Percentiles rank a stretch among this genome's conserved stretches.
phyloP scores from a whole-genome alignment of 2,888 invertebrate species.

The Pseudolycoriella hygida region DNA sequence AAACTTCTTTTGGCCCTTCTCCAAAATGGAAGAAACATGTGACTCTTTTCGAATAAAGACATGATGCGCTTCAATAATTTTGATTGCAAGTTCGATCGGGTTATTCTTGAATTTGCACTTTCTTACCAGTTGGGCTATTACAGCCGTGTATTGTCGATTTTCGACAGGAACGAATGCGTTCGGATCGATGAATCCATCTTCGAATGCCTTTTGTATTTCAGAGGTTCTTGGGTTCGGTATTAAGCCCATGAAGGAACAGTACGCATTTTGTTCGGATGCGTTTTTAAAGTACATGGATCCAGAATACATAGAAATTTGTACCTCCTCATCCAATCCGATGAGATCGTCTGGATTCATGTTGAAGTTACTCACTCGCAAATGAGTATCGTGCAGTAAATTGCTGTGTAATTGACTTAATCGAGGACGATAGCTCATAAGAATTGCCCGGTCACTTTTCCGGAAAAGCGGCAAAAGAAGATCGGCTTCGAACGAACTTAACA shows the following conservation, averaged over 20 bases:
- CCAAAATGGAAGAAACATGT: neutral
- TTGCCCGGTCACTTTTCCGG: too few relatives aligned
- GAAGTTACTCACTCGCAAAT: too few relatives aligned
- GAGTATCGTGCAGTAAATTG: too few relatives aligned
- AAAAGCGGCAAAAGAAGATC: neutral
- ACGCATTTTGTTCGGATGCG: neutral
- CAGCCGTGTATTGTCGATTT: neutral
- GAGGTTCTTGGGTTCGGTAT: neutral
- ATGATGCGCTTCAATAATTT: conserved; percentile 2
- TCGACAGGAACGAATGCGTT: neutral
- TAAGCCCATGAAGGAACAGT: neutral
- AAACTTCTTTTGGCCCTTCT: neutral
- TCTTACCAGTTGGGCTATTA: neutral
- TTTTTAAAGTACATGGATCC: conserved; percentile 1
- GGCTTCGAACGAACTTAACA: conserved; percentile 2
- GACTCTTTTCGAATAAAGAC: neutral
- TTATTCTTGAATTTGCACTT: conserved; percentile 1
- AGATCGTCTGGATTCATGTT: too few relatives aligned
- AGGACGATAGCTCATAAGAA: too few relatives aligned
- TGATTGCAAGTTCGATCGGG: neutral
- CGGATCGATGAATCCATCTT: neutral
- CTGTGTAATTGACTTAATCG: too few relatives aligned
- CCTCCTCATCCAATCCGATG: neutral
- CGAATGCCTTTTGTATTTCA: neutral
- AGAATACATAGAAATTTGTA: conserved; percentile 2